Evolutionary conservation across 2,113 vertebrate genomes (phyloP).

Genomic region (Peucedramus taeniatus): DNA sequence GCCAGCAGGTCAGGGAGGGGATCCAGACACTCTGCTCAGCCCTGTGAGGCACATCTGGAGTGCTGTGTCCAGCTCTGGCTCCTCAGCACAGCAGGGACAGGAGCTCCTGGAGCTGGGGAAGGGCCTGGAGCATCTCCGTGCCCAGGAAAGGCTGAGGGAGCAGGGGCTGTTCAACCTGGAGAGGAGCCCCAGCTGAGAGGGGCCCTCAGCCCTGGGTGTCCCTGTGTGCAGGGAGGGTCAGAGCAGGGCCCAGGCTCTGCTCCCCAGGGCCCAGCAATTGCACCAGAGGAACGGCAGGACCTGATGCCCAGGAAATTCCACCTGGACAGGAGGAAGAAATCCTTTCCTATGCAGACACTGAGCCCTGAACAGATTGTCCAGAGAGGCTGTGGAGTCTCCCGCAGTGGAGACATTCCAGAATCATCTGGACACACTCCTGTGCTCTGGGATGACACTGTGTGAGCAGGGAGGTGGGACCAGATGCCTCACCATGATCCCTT

Average conservation of each 20-base stretch:
- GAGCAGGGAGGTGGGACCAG: background rate
- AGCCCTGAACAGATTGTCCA: rapidly evolving
- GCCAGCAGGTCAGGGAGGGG: background rate
- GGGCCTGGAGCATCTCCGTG: background rate
- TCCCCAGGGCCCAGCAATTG: background rate
- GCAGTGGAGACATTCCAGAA: background rate
- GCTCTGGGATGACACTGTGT: background rate
- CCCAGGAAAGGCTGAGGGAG: background rate
- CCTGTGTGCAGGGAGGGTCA: background rate
- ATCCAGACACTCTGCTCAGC: background rate
- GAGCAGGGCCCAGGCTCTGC: background rate
- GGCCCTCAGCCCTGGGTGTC: background rate
- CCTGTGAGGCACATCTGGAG: background rate
- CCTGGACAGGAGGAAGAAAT: rapidly evolving
- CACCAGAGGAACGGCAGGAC: background rate
- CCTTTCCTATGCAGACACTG: background rate
- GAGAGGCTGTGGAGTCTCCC: background rate
- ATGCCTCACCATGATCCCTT: rapidly evolving
- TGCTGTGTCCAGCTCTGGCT: background rate
- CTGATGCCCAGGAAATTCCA: background rate
- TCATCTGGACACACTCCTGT: rapidly evolving
- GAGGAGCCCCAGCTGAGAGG: background rate
- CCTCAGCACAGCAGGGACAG: background rate
- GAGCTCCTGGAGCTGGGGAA: background rate
- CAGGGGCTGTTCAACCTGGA: background rate